These are phyloP conservation scores for human DNA, from an alignment of 2,113 vertebrate species.

Conservation along the genomic window DNA sequence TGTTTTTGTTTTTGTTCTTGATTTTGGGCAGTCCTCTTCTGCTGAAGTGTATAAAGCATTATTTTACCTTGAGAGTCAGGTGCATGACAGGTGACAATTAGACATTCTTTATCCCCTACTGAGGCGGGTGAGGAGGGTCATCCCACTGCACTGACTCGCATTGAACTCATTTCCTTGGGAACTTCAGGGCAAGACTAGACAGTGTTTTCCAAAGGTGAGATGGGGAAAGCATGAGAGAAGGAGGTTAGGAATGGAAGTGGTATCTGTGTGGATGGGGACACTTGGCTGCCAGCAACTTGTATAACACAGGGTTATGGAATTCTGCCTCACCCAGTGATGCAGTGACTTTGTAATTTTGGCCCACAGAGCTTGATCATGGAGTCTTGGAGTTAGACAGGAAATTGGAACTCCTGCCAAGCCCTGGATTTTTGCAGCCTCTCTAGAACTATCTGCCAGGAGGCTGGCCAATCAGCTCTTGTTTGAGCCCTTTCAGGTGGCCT, in stretches of 20 bases:
- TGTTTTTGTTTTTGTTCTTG: background rate
- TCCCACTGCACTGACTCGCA: too few relatives aligned
- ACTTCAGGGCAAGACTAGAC: too few relatives aligned
- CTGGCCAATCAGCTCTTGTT: background rate
- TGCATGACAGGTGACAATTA: background rate
- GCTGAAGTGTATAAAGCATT: background rate
- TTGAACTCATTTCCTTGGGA: background rate
- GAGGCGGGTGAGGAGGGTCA: background rate
- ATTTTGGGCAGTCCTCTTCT: background rate
- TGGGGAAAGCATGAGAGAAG: background rate
- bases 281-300: background rate
- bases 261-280: background rate
- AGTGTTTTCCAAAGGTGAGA: background rate
- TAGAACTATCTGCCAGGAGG: background rate
- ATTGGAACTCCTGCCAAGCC: background rate
- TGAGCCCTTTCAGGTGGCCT: background rate
- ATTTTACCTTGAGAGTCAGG: background rate
- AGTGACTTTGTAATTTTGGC: background rate
- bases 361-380: background rate
- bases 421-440: background rate
- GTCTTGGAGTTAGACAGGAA: background rate
- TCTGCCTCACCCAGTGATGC: background rate
- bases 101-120: background rate
- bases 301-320: background rate
- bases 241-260: background rate